Conservation (phyloP, 2,888 invertebrate genomes). For the Bellardia bayeri region DNA sequence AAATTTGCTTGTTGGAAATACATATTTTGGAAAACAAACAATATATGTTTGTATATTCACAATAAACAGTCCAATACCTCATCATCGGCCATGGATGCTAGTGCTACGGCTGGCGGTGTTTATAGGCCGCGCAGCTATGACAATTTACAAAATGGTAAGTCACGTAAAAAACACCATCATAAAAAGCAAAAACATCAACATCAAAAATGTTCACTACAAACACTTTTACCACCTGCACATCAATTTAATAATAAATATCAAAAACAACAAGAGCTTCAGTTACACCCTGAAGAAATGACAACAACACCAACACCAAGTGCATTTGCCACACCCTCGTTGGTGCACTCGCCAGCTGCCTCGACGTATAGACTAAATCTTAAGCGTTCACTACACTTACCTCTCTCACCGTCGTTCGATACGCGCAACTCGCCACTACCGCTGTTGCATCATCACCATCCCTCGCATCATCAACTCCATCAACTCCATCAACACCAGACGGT, state of each 20-base stretch:
- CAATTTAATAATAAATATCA: constrained; percentile 80
- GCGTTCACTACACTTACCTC: constrained; percentile 83
- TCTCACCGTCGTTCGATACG: constrained; percentile 83
- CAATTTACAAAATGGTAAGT: constrained; percentile 85
- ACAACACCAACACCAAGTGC: constrained; percentile 78
- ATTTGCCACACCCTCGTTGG: constrained; percentile 77
- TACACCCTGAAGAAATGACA: constrained; percentile 77
- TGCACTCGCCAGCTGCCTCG: constrained; percentile 80
- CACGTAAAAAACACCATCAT: constrained; percentile 80
- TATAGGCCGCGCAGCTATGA: constrained; percentile 84
- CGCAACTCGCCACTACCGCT: constrained; percentile 83
- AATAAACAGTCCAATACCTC: constrained; percentile 82
- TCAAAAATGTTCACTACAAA: constrained; percentile 82
- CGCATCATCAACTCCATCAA: constrained; percentile 77
- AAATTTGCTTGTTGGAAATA: background rate
- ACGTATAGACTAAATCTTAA: constrained; percentile 82
- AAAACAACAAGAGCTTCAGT: constrained; percentile 77
- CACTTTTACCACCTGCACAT: constrained; percentile 80
- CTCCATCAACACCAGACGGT: constrained; percentile 72
- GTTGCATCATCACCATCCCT: constrained; percentile 81
- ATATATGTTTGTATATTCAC: background rate
- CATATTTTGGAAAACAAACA: constrained; percentile 1
- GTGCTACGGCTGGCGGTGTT: constrained; percentile 78
- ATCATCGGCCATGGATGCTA: constrained; percentile 81
- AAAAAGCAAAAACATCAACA: constrained; percentile 76